Evolutionary conservation across 2,113 vertebrate genomes (phyloP).

Genomic region (Syngnathus scovelli): DNA sequence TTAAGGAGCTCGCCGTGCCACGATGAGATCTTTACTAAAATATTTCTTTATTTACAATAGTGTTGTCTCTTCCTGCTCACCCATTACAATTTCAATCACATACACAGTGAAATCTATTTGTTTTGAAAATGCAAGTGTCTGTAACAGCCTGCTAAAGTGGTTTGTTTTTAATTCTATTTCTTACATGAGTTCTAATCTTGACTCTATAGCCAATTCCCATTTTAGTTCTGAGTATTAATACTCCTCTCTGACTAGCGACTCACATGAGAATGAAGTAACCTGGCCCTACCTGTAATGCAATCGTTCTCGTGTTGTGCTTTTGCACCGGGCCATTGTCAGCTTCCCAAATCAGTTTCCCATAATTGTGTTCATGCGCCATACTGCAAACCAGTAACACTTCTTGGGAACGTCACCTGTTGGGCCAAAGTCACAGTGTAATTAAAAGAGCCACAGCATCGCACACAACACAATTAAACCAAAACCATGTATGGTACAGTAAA

Average conservation of each 20-base stretch:
- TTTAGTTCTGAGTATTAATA: too few species aligned
- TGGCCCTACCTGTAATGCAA: too few species aligned
- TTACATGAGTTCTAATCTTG: neutral
- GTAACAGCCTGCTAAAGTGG: slow-evolving; percentile 2
- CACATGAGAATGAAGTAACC: too few species aligned
- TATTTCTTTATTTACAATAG: neutral
- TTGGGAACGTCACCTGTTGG: slow-evolving; percentile 50
- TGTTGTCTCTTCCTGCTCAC: neutral
- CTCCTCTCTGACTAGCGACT: too few species aligned
- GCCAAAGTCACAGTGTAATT: slow-evolving; percentile 51
- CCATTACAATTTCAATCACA: slow-evolving; percentile 20
- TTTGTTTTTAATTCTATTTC: slow-evolving; percentile 25
- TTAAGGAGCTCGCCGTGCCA: neutral
- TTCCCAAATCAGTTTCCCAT: neutral
- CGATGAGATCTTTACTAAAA: neutral
- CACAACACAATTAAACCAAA: slow-evolving; percentile 43
- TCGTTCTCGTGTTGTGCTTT: slow-evolving; percentile 6
- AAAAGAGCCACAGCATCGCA: slow-evolving; percentile 28
- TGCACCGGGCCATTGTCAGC: slow-evolving; percentile 5
- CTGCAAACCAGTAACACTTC: neutral
- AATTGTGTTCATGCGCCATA: slow-evolving; percentile 9
- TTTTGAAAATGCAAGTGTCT: slow-evolving; percentile 29
- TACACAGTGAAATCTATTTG: slow-evolving; percentile 46
- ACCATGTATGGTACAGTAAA: slow-evolving; percentile 46
- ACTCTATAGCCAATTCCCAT: neutral